These are phyloP conservation scores for Gymnorhina tibicen DNA, from an alignment of 2,113 vertebrate genomes.

Conservation along the genomic window DNA sequence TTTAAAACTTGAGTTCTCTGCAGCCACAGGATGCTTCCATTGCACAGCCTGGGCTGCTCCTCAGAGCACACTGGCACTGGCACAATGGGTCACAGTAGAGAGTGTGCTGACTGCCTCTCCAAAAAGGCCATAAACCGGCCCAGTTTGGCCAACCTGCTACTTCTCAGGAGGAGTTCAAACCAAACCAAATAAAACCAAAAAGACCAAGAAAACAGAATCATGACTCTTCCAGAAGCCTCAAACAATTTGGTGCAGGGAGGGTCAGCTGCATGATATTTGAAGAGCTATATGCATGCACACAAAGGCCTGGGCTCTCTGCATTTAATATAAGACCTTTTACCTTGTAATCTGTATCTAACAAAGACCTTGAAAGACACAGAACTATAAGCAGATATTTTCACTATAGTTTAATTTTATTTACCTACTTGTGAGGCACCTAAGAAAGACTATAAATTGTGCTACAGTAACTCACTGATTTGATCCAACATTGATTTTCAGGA, in stretches of 20 bases:
- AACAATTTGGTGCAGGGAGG: not conserved
- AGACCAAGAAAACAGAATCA: not conserved
- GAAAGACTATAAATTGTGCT: not conserved
- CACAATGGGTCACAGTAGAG: not conserved
- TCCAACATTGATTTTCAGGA: not conserved
- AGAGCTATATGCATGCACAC: fast-evolving
- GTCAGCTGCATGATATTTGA: not conserved
- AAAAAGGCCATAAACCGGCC: not conserved
- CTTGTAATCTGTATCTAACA: not conserved
- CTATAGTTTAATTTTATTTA: not conserved
- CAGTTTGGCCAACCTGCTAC: not conserved
- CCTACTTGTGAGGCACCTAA: not conserved
- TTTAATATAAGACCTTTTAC: not conserved
- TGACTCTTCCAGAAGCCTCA: not conserved
- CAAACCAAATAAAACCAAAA: not conserved
- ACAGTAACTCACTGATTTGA: not conserved
- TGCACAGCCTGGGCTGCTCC: not conserved
- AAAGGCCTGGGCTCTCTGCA: not conserved
- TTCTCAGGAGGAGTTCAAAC: not conserved
- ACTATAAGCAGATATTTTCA: not conserved
- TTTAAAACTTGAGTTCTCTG: not conserved
- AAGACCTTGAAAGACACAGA: not conserved
- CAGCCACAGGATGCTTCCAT: not conserved
- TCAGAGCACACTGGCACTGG: not conserved
- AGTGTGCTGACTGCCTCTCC: not conserved